A percentile compares a stretch with the other conserved stretches of the same genome.
phyloP scores from a whole-genome alignment of 1,140 invertebrate species.

The Orussus abietinus region DNA sequence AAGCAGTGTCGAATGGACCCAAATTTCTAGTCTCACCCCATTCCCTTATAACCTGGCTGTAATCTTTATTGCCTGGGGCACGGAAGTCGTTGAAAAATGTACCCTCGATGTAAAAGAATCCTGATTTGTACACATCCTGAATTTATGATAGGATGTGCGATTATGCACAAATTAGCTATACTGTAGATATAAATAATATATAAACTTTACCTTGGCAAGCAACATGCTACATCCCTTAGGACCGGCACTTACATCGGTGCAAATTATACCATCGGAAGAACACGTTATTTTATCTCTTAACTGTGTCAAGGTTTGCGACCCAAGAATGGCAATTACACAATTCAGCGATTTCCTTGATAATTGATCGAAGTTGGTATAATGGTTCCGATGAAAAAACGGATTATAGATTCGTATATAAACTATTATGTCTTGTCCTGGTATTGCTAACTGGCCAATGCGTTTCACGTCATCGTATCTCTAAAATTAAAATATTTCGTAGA shows the following conservation, averaged over 20 bases:
- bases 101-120: constrained; percentile 75
- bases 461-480: constrained; percentile 12
- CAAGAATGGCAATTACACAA: constrained; percentile 60
- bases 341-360: constrained; percentile 46
- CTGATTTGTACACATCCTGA: constrained; percentile 66
- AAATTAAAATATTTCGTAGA: too few relatives aligned
- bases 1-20: constrained; percentile 54
- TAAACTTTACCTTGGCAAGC: constrained; percentile 51
- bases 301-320: constrained; percentile 60
- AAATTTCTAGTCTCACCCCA: constrained; percentile 60
- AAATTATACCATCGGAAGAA: constrained; percentile 60
- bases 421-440: constrained; percentile 37
- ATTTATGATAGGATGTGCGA: constrained; percentile 1
- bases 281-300: constrained; percentile 68
- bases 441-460: background rate
- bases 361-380: constrained; percentile 15
- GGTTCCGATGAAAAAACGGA: constrained; percentile 35
- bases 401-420: constrained; percentile 49
- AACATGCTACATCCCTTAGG: constrained; percentile 45
- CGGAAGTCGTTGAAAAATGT: constrained; percentile 76
- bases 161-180: constrained; percentile 3
- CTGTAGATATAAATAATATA: constrained; percentile 6
- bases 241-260: constrained; percentile 61
- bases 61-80: constrained; percentile 58
- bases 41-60: constrained; percentile 60